Base-by-base conservation (phyloP, 2,888 invertebrate species). In the Hydrotaea diabolus region DNA sequence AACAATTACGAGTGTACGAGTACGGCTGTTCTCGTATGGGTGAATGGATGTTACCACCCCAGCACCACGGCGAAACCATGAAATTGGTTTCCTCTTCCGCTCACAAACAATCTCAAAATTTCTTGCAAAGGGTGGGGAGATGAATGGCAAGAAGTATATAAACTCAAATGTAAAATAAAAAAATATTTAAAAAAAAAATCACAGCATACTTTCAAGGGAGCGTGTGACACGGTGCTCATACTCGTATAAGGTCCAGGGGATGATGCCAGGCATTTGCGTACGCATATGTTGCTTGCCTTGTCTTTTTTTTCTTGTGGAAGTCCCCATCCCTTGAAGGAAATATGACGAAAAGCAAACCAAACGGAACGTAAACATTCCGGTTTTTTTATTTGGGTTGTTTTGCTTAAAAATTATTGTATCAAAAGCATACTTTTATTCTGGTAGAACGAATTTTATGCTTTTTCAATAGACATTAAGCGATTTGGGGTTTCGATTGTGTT, bases 391-490 rank as follows among this genome's bases (percentile, higher is more conserved):
- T 9, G 23, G 49, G 4, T n/a, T 49, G 3, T 15, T 49, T 72
- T 72, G 69, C 78, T 72, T 69, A n/a, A n/a, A 83, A 83, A 86
- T 91, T 90, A 86, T 81, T 90, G 91, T 92, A 92, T 92, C 92
- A 92, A 92, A 92, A 90, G 92, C 92, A 92, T 92, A 92, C 92
- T 92, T 92, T 92, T 90, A 90, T 92, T 92, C 92, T 92, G 91
- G 91, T 92, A 92, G 92, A 92, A 92, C 91, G 92, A 91, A 91
- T 92, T 92, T 92, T 92, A 92, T 92, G 91, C 91, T 90, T 92
- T 92, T 92, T 92, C 92, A 92, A 92, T 92, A 92, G 92, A 92
- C 92, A 92, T 92, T 92, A 92, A 91, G 91, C 92, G 92, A 92
- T 92, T 92, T 91, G 86, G 90, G 90, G 89, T 90, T 89, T 89